These are phyloP conservation scores for Pelosia muscerda DNA, from an alignment of 2,888 invertebrate species.

Conservation along the genomic window DNA sequence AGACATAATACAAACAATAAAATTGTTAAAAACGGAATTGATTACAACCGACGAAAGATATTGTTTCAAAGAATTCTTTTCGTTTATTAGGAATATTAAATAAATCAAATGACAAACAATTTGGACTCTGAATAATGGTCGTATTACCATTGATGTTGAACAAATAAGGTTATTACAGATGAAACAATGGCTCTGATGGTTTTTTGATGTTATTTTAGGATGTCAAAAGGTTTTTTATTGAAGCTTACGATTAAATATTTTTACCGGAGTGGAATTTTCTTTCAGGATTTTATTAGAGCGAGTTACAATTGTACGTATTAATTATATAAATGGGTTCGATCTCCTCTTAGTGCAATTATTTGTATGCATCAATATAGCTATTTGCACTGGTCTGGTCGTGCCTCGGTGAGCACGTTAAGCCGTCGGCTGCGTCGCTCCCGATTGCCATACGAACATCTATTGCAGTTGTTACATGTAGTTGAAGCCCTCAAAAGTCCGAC, in stretches of 20 bases:
- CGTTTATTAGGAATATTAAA: neutral
- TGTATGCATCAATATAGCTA: too few species aligned
- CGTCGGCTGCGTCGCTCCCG: too few species aligned
- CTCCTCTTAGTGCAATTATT: too few species aligned
- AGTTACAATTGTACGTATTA: too few species aligned
- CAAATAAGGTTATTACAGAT: conserved; percentile 1
- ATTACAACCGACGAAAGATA: neutral
- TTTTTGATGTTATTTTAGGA: conserved; percentile 2
- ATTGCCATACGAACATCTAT: too few species aligned
- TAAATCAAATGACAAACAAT: neutral
- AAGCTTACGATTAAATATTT: neutral
- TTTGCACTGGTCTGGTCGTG: too few species aligned
- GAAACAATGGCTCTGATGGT: neutral
- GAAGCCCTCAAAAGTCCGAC: too few species aligned
- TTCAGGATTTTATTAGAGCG: too few species aligned
- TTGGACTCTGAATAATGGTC: neutral
- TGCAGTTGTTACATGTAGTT: too few species aligned
- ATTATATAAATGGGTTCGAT: too few species aligned
- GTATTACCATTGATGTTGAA: conserved; percentile 8
- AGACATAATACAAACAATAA: neutral
- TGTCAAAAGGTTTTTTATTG: neutral
- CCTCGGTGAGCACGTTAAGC: too few species aligned
- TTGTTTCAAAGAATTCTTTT: neutral
- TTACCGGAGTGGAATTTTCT: neutral
- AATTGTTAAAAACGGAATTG: neutral